Evolutionary conservation across 2,113 vertebrate genomes (phyloP), one percentile per base, ranked within the genome.

Genomic region (Stegostoma tigrinum): DNA sequence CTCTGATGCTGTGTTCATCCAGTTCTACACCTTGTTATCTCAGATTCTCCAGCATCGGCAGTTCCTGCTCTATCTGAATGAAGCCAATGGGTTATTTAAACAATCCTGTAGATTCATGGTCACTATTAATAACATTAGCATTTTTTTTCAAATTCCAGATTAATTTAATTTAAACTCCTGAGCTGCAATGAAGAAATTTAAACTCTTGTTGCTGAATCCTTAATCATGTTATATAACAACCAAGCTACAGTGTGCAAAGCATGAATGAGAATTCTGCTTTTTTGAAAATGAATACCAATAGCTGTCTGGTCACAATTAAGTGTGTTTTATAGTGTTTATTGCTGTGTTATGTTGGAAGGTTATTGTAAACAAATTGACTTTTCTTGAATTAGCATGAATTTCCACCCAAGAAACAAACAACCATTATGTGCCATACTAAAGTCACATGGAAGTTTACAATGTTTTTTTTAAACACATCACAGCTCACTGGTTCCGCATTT

Each of bases 401-500:
- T 90, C 24, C 27, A 90, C 24, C 48, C 12, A 89, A 52, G 55
- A 64, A 90, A 90, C 87, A 90, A 87, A 87, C 48, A 52, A 72
- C 30, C 23, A 30, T 72, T 72, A 6, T 68, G 17, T 75, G 45
- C 70, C 66, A 70, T 94, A 68, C 55, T 23, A 94, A 94, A 68
- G 93, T 94, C 93, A 94, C 27, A 38, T 72, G 94, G 42, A 38
- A 95, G 42, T 95, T 95, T 95, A 34, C 94, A 70, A 95, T 75
- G 2, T 70, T 48, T 94, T 48, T 94, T 94, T 70, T 94, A 48
- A 70, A 52, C 94, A 95, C 42, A 52, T 70, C 68, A 70, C 94
- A 52, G 94, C 23, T 95, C 94, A 95, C 94, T 72, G 17, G 67
- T 95, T 95, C 94, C 75, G 94, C 94, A 95, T 95, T 95, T 72